Evolutionary conservation across 2,888 invertebrate species (phyloP).

Genomic region (Malachius bipustulatus): DNA sequence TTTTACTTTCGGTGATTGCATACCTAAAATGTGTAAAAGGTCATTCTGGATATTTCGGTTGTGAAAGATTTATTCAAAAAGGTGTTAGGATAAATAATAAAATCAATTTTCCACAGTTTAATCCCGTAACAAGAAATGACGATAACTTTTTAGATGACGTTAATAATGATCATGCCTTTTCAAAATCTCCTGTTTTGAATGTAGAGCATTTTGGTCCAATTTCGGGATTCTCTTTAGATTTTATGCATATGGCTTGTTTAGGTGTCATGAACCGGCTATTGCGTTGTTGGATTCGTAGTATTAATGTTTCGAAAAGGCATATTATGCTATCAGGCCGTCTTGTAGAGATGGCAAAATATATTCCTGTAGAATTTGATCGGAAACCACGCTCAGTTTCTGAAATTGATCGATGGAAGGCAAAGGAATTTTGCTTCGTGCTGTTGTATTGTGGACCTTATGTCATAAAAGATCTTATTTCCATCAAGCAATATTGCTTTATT

Average conservation of each 20-base stretch:
- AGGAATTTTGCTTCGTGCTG: not conserved
- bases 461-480: not conserved
- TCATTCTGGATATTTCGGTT: not conserved
- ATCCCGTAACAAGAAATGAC: not conserved
- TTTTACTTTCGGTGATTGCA: not conserved
- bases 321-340: no score
- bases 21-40: constrained; percentile 3
- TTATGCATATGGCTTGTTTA: not conserved
- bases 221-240: not conserved
- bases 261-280: not conserved
- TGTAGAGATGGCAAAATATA: not conserved
- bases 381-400: not conserved
- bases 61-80: not conserved
- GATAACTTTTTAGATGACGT: not conserved
- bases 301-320: not conserved
- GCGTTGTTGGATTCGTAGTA: not conserved
- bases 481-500: not conserved
- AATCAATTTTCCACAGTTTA: not conserved
- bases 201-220: not conserved
- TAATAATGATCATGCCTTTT: not conserved
- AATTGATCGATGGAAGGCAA: not conserved
- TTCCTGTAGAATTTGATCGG: not conserved
- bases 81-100: not conserved
- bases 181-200: not conserved
- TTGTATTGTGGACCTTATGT: not conserved